Evolutionary conservation across 2,888 invertebrate genomes (phyloP).

Genomic region (Hipparchia sbordonii): DNA sequence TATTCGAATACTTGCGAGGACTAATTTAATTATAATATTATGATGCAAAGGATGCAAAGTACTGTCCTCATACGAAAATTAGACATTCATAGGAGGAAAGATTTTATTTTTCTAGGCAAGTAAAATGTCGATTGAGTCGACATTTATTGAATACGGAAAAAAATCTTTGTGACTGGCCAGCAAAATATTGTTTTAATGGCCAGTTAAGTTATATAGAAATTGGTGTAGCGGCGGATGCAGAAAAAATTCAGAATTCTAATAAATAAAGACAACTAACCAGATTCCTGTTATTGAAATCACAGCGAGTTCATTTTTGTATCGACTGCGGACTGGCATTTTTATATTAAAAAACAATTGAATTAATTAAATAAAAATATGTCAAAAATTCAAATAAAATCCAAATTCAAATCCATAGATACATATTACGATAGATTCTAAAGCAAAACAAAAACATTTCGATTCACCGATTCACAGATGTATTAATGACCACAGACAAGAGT

Average conservation of each 20-base stretch:
- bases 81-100: background rate
- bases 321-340: conserved; percentile 58
- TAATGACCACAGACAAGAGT: background rate
- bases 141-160: conserved; percentile 17
- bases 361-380: conserved; percentile 46
- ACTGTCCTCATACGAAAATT: background rate
- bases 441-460: conserved; percentile 50
- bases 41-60: background rate
- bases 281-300: conserved; percentile 42
- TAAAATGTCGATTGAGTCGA: background rate
- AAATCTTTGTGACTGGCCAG: conserved; percentile 34
- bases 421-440: too few species aligned
- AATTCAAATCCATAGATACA: conserved; percentile 21
- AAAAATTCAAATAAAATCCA: conserved; percentile 41
- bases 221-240: background rate
- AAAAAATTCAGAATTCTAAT: conserved; percentile 22
- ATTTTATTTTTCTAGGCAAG: background rate
- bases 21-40: too few species aligned
- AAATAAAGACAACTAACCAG: conserved; percentile 51
- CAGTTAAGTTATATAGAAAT: conserved; percentile 9
- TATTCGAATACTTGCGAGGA: background rate
- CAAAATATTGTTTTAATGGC: background rate
- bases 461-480: conserved; percentile 12
- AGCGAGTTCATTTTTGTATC: conserved; percentile 50
- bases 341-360: conserved; percentile 64